phyloP scores from a whole-genome alignment of 2,113 vertebrate genomes.

The Carassius gibelio region DNA sequence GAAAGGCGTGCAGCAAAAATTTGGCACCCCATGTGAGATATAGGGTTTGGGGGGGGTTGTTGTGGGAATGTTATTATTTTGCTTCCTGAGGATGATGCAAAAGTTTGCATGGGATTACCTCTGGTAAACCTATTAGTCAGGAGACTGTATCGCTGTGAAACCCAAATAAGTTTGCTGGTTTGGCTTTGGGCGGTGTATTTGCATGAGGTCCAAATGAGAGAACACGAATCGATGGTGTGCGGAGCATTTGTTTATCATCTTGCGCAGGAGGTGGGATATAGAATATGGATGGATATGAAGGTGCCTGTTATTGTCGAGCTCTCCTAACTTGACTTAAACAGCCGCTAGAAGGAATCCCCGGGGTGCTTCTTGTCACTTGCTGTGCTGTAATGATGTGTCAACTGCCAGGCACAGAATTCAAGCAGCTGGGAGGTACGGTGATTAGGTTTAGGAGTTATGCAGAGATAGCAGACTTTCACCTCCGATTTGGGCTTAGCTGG shows the following conservation, averaged over 20 bases:
- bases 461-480: not conserved
- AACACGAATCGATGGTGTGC: not conserved
- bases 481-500: not conserved
- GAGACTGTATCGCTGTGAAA: not conserved
- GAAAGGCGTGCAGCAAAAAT: slow-evolving; percentile 8
- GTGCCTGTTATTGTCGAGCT: slow-evolving; percentile 13
- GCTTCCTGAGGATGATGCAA: slow-evolving; percentile 20
- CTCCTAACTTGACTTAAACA: slow-evolving; percentile 33
- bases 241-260: slow-evolving; percentile 17
- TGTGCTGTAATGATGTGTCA: slow-evolving; percentile 43
- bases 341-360: slow-evolving; percentile 21
- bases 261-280: not conserved
- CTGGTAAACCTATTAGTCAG: slow-evolving; percentile 21
- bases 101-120: slow-evolving; percentile 27
- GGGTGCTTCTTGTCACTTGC: slow-evolving; percentile 36
- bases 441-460: slow-evolving; percentile 36
- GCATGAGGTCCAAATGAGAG: slow-evolving; percentile 22
- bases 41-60: not conserved
- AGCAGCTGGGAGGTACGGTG: slow-evolving; percentile 21
- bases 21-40: not conserved
- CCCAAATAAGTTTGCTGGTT: slow-evolving; percentile 10
- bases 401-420: slow-evolving; percentile 31
- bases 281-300: slow-evolving; percentile 28
- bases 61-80: slow-evolving; percentile 21
- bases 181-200: slow-evolving; percentile 8